Base-by-base conservation (phyloP, 1,140 invertebrate genomes). In the Ceratina australensis region DNA sequence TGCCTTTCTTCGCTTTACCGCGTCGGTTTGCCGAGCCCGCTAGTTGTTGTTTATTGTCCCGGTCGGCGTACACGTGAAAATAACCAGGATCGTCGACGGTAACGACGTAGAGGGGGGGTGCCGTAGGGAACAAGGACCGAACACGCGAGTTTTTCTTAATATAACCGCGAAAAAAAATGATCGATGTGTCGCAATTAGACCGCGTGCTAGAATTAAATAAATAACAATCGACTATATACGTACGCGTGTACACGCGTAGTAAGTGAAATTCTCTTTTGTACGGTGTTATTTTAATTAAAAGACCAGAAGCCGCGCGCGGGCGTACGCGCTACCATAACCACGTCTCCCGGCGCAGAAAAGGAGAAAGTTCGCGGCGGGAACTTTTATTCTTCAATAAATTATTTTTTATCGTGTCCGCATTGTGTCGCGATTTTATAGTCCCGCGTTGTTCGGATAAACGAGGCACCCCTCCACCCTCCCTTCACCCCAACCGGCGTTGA, bases 401-500 rank as follows among this genome's bases (percentile, higher is more conserved):
- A 78, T 78, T 78, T 72, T 72, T 72, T 78, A 78, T 72, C 76
- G 76, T 72, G 76, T 78, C 69, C 76, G 69, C 59, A 78, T 78
- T 78, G 76, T 78, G 33, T 60, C 59, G 60, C 56, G 60, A 72
- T 72, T 72, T 72, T 72, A 72, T 71, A 68, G 68, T 69, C 66
- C 42, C 74, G 60, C 67, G 75, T 72, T 72, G 75, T 72, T 52
- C 75, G 75, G 68, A 72, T 72, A 78, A 78, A 78, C 75, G 75
- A 72, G 59, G 50, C 68, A 52, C 26, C 59, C 20, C 56, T 3
- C 15, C 26, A 4, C 28, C 20, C 2, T 13, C 33, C 16, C 18
- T 24, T n/a, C n/a, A n/a, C n/a, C 57, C 50, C 60, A 33, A 76
- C 60, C 65, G 69, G 54, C 13, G 47, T 66, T 71, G 74, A 77